phyloP scores from a whole-genome alignment of 2,797 vertebrate genomes.

The Bradypodion pumilum region DNA sequence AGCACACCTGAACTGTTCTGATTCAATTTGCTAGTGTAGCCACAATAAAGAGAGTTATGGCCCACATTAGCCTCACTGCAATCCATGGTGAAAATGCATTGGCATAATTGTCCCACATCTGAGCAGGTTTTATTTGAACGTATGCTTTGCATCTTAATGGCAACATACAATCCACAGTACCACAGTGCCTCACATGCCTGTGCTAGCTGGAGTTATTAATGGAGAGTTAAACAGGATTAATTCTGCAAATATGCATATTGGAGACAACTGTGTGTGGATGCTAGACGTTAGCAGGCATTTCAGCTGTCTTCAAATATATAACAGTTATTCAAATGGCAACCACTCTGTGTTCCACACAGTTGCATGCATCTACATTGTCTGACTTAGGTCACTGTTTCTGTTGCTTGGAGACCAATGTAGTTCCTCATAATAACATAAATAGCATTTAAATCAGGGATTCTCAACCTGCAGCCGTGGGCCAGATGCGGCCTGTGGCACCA shows the following conservation, averaged over 20 bases:
- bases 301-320: slow-evolving; percentile 35
- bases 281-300: slow-evolving; percentile 10
- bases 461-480: too few relatives aligned
- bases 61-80: background rate
- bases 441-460: too few relatives aligned
- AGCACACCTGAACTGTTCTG: too few relatives aligned
- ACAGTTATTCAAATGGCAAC: slow-evolving; percentile 36
- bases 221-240: slow-evolving; percentile 39
- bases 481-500: too few relatives aligned
- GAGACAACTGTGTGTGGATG: background rate
- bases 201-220: slow-evolving; percentile 43
- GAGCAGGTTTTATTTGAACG: background rate
- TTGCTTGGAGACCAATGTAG: slow-evolving; percentile 8
- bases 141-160: background rate
- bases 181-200: background rate
- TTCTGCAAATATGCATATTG: slow-evolving; percentile 44
- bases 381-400: slow-evolving; percentile 2
- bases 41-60: background rate
- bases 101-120: background rate
- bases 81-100: background rate
- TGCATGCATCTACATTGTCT: slow-evolving; percentile 44
- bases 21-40: background rate
- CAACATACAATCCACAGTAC: too few relatives aligned
- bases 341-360: slow-evolving; percentile 29
- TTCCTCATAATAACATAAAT: slow-evolving; percentile 3